These are phyloP conservation scores for Nymphalis c-album DNA, from an alignment of 2,888 invertebrate species.

Conservation along the genomic window DNA sequence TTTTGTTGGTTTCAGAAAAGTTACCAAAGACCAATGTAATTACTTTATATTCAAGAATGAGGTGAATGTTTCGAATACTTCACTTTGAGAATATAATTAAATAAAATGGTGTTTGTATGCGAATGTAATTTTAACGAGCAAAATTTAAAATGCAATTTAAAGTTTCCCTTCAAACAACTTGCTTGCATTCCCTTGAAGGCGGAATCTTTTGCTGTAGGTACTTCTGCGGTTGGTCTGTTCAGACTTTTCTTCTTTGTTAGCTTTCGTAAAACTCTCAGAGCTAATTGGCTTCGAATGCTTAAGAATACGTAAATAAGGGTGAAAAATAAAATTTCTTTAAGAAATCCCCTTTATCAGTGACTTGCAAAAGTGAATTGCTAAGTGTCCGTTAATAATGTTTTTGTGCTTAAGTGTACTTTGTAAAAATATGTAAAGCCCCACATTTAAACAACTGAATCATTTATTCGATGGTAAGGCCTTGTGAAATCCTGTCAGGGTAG, in stretches of 20 bases:
- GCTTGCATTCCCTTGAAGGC: conserved; percentile 74
- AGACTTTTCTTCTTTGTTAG: conserved; percentile 61
- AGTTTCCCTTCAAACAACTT: conserved; percentile 69
- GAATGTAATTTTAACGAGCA: conserved; percentile 63
- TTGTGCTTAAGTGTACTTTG: conserved; percentile 18
- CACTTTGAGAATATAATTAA: conserved; percentile 28
- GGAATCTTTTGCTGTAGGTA: conserved; percentile 57
- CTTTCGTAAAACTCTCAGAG: conserved; percentile 52
- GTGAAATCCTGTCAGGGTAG: no score
- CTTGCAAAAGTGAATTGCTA: conserved; percentile 28
- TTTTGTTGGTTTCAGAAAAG: neutral
- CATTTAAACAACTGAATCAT: neutral
- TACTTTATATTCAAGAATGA: conserved; percentile 6
- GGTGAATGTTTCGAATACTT: conserved; percentile 7
- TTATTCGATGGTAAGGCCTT: no score
- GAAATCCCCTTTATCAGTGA: conserved; percentile 28
- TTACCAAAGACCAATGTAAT: neutral
- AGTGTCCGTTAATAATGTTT: conserved; percentile 30
- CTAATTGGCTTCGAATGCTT: conserved; percentile 55
- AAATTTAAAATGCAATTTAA: conserved; percentile 79
- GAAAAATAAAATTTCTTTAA: conserved; percentile 34
- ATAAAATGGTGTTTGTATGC: conserved; percentile 42
- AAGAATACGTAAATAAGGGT: conserved; percentile 41
- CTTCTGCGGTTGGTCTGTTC: conserved; percentile 63
- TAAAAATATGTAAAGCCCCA: conserved; percentile 4